phyloP scores from a whole-genome alignment of 2,113 vertebrate species.

The Anas platyrhynchos region DNA sequence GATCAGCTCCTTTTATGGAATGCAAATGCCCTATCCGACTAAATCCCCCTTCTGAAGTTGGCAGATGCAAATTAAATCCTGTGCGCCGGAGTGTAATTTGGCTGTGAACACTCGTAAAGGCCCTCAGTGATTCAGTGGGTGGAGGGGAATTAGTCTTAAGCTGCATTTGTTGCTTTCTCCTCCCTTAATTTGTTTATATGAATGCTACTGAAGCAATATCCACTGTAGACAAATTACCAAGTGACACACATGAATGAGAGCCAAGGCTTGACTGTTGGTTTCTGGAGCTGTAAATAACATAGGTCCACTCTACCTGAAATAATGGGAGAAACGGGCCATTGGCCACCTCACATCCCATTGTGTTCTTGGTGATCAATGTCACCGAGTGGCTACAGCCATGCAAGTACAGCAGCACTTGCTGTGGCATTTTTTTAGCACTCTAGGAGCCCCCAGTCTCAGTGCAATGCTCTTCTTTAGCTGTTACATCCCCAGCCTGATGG shows the following conservation, averaged over 20 bases:
- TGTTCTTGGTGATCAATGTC: neutral
- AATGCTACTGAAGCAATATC: slow-evolving; percentile 33
- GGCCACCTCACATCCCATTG: neutral
- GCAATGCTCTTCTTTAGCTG: neutral
- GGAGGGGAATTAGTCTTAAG: slow-evolving; percentile 72
- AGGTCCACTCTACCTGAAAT: slow-evolving; percentile 33
- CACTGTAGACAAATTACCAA: slow-evolving; percentile 53
- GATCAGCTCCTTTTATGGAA: slow-evolving; percentile 50
- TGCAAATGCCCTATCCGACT: slow-evolving; percentile 65
- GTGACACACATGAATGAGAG: neutral
- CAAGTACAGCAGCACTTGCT: neutral
- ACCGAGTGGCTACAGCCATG: neutral
- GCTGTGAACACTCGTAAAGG: slow-evolving; percentile 58
- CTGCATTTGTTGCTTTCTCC: slow-evolving; percentile 62
- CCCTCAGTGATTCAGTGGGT: slow-evolving; percentile 60
- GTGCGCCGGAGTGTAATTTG: slow-evolving; percentile 63
- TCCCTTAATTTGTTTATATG: slow-evolving; percentile 67
- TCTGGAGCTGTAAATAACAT: neutral
- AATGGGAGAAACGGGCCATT: neutral
- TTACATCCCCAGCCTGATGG: rapidly evolving
- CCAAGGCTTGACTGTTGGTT: neutral
- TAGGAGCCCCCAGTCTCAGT: rapidly evolving
- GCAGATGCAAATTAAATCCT: slow-evolving; percentile 73
- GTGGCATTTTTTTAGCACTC: neutral
- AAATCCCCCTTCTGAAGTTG: slow-evolving; percentile 68